These are phyloP conservation scores for Actenoides hombroni DNA, from an alignment of 2,113 vertebrate genomes.

Conservation along the genomic window DNA sequence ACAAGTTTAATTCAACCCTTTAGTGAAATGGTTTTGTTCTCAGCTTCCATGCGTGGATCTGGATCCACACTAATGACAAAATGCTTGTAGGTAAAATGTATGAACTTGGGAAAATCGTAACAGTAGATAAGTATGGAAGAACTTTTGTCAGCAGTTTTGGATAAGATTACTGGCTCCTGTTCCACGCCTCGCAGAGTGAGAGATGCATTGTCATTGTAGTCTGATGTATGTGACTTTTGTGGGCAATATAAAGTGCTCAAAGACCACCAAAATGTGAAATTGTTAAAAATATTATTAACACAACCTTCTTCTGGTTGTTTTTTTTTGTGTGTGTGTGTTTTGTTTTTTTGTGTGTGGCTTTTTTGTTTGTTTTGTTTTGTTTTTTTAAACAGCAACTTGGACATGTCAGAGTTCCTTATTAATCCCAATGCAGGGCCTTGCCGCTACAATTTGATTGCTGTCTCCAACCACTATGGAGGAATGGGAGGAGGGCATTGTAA, in stretches of 20 bases:
- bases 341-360: background rate
- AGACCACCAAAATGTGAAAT: background rate
- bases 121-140: background rate
- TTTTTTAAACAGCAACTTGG: conserved; percentile 87
- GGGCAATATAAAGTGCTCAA: background rate
- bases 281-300: conserved; percentile 2
- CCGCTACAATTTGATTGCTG: conserved; percentile 94
- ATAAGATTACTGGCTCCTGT: background rate
- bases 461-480: conserved; percentile 99
- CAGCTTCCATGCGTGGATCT: background rate
- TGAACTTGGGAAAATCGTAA: background rate
- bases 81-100: background rate
- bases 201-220: background rate
- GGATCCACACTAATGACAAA: background rate
- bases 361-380: background rate
- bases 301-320: background rate
- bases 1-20: background rate
- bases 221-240: background rate
- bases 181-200: background rate
- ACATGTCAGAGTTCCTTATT: conserved; percentile 99
- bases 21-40: background rate
- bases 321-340: background rate
- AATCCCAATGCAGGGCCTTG: conserved; percentile 95
- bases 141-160: background rate
- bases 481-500: conserved; percentile 99